Evolutionary conservation across 2,888 invertebrate species (phyloP).

Genomic region (Pantelozetes paolii): DNA sequence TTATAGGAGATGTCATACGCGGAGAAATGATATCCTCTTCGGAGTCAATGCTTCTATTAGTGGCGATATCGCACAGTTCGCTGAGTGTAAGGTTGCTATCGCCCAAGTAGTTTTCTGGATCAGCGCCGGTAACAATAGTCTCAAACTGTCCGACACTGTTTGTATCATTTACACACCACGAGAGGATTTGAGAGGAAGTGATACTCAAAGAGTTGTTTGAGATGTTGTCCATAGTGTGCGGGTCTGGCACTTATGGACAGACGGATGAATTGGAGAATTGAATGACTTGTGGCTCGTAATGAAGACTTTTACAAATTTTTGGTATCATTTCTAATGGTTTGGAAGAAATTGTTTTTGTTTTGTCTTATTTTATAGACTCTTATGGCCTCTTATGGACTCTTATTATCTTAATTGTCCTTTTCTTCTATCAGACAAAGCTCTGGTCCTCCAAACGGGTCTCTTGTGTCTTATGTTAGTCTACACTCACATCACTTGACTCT

Average conservation of each 20-base stretch:
- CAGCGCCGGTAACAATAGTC: neutral
- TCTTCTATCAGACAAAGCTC: neutral
- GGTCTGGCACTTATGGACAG: slow-evolving; percentile 28
- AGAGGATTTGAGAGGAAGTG: slow-evolving; percentile 1
- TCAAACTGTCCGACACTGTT: neutral
- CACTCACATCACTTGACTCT: slow-evolving; percentile 3
- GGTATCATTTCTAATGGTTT: slow-evolving; percentile 18
- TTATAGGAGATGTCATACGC: neutral
- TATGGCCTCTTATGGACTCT: slow-evolving; percentile 8
- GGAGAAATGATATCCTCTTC: neutral
- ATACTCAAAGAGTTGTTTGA: slow-evolving; percentile 1
- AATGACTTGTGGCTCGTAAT: neutral
- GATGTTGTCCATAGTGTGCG: slow-evolving; percentile 3
- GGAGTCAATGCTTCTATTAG: neutral
- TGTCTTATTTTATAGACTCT: neutral
- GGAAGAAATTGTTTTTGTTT: neutral
- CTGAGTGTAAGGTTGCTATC: slow-evolving; percentile 9
- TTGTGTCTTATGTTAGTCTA: slow-evolving; percentile 18
- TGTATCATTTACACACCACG: slow-evolving; percentile 19
- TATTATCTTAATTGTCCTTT: slow-evolving; percentile 27
- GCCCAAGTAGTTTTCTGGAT: neutral
- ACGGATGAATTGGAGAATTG: neutral
- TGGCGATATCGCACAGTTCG: neutral
- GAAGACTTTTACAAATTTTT: neutral
- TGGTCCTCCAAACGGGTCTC: slow-evolving; percentile 19